Evolutionary conservation across 2,888 invertebrate genomes (phyloP), one percentile per base, ranked within the genome.

Genomic region (Lysandra bellargus): DNA sequence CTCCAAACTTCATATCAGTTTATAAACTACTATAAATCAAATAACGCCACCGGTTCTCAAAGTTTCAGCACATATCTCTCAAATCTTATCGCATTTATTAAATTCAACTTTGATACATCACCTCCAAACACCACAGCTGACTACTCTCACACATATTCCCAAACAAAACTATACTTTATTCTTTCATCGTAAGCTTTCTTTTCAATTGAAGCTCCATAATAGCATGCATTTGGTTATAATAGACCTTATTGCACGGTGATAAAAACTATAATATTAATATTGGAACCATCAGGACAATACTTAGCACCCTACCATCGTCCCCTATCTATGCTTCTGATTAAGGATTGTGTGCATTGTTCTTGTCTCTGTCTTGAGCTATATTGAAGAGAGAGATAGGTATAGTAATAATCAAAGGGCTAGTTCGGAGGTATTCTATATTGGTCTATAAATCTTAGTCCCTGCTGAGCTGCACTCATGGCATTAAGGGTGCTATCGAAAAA

Each of bases 21-120:
- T 49, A 33, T 30, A 76, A 76, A 76, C 76, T 53, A 17, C 33
- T 14, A 76, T 76, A 76, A 76, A 76, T 76, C 76, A 57, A 23
- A 33, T 30, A 2, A 23, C 76, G 33, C 33, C 57, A 72, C 80
- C 83, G 82, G 82, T 86, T 85, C 84, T 88, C 84, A 83, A 78
- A 37, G 69, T 69, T 69, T 69, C 69, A 33, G 82, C 81, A 80
- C 82, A 82, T 88, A 90, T 91, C 87, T 84, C 85, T 90, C 91
- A 89, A 87, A 86, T 84, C 83, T 77, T 85, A 81, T 81, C 82
- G 87, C 84, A 88, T 87, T 90, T 90, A 91, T 91, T 92, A 91
- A 88, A 92, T 87, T 87, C 85, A 89, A 88, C 88, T 86, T 90
- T 90, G 90, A 92, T 91, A 89, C 88, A 91, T 91, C 33, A 81